These are phyloP conservation scores for Lamprologus speciosus DNA, from an alignment of 2,113 vertebrate genomes.

Conservation along the genomic window DNA sequence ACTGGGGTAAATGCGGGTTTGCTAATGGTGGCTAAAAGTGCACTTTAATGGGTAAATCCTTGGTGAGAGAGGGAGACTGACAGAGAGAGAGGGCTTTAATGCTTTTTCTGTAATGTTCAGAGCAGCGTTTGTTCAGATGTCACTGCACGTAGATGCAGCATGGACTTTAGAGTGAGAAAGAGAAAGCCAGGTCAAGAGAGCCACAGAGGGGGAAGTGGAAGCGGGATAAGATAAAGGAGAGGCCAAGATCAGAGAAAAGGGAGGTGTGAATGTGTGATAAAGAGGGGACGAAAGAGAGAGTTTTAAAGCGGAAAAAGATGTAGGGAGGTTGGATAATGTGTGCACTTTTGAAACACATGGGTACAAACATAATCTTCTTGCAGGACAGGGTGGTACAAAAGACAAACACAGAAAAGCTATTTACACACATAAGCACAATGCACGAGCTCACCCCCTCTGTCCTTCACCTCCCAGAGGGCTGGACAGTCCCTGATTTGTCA, in stretches of 20 bases:
- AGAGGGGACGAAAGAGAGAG: background rate
- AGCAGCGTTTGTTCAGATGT: conserved; percentile 36
- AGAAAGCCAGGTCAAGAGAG: conserved; percentile 35
- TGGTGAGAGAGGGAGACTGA: background rate
- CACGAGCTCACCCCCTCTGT: conserved; percentile 16
- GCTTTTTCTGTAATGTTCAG: conserved; percentile 1
- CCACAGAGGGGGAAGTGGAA: conserved; percentile 14
- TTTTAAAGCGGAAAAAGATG: background rate
- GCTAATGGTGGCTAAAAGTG: background rate
- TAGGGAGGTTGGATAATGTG: background rate
- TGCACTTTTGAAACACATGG: conserved; percentile 30
- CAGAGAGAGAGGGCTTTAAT: background rate
- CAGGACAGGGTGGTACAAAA: conserved; percentile 1
- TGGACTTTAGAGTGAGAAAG: conserved; percentile 10
- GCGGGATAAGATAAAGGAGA: background rate
- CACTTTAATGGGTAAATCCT: background rate
- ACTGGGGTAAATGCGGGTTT: background rate
- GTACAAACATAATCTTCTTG: conserved; percentile 42
- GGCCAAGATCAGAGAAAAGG: conserved; percentile 15
- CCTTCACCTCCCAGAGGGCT: conserved; percentile 31
- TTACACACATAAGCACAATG: background rate
- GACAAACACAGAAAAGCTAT: conserved; percentile 25
- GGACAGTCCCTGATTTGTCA: conserved; percentile 63
- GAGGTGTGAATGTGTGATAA: conserved; percentile 38
- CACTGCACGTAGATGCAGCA: conserved; percentile 19